Evolutionary conservation across 2,797 vertebrate species (phyloP).

Genomic region (Spinibarbus caldwelli): DNA sequence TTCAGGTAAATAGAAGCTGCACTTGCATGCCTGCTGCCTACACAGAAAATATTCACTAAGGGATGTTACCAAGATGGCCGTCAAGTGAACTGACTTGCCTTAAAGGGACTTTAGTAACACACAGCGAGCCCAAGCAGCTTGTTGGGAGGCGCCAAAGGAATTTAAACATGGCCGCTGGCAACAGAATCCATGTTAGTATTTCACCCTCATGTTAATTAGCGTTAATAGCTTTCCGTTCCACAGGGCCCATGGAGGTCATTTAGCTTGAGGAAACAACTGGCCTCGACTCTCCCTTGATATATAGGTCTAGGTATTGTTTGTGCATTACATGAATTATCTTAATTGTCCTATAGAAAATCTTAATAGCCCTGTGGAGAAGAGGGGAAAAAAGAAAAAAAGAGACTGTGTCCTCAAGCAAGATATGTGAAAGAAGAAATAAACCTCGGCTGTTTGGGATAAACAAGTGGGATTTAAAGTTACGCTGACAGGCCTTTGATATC

Average conservation of each 20-base stretch:
- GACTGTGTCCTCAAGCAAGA: slow-evolving; percentile 37
- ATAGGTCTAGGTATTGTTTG: slow-evolving; percentile 67
- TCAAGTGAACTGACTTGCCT: slow-evolving; percentile 2
- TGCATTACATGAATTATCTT: slow-evolving; percentile 69
- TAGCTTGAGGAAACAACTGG: slow-evolving; percentile 69
- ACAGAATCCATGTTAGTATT: slow-evolving; percentile 68
- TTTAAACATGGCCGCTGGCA: slow-evolving; percentile 62
- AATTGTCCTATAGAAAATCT: slow-evolving; percentile 64
- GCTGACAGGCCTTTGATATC: slow-evolving; percentile 60
- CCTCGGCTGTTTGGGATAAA: slow-evolving; percentile 56
- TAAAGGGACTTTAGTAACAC: slow-evolving; percentile 15
- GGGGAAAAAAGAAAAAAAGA: slow-evolving; percentile 13
- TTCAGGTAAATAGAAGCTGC: neutral
- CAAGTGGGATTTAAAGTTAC: slow-evolving; percentile 58
- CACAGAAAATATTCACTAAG: neutral
- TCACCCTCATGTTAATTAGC: slow-evolving; percentile 70
- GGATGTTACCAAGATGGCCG: slow-evolving; percentile 27
- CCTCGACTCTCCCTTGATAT: slow-evolving; percentile 62
- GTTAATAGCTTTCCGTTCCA: slow-evolving; percentile 70
- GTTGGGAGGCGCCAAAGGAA: slow-evolving; percentile 54
- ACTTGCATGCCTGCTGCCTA: neutral
- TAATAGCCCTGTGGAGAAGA: slow-evolving; percentile 58
- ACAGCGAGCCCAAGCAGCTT: slow-evolving; percentile 42
- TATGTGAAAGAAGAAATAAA: slow-evolving; percentile 48
- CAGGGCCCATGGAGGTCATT: slow-evolving; percentile 67